Base-by-base conservation (phyloP, 2,888 invertebrate species). In the Tricholauxania praeusta region DNA sequence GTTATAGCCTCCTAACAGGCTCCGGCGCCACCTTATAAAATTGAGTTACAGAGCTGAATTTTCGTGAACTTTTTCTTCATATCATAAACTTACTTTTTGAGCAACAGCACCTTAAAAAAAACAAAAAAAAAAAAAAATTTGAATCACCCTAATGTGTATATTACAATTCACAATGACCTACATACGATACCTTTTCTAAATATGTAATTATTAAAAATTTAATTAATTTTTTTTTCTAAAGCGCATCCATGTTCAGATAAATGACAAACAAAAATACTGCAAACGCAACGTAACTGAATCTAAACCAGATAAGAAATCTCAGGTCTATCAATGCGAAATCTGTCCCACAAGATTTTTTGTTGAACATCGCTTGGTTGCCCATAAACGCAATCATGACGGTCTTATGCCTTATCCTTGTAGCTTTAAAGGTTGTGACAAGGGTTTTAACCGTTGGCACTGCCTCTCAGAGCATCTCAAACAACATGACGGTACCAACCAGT, bases 361-460 rank as follows among this genome's bases (percentile, higher is more conserved):
- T 48, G 71, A 79, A 5, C 76, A 79, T 71, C 79, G 80, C 1
- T 73, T 84, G 3, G 47, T 74, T 1, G 81, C 80, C 0, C 85
- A 85, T 32, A 79, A 78, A 53, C 80, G 82, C 0, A 76, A 77
- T 19, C 85, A 86, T 53, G 76, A 82, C 10, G 83, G 82, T 1
- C 77, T 81, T 1, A 72, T 77, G 17, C 79, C 82, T 4, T 84
- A 83, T 69, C 78, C 80, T 0, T 86, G 85, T 66, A 74, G 78
- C 0, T 79, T 78, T 10, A 68, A 75, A 0, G 80, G 77, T 3
- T 85, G 86, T 66, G 74, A 76, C 7, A 75, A 77, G n/a, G 72
- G 79, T 10, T 84, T 81, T 57, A 80, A 80, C 52, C 80, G 81
- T 0, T 74, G 69, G 48, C 76, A 82, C n/a, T 72, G 74, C 14